Evolutionary conservation across 2,888 invertebrate genomes (phyloP).

Genomic region (Hermaeophaga mercurialis): DNA sequence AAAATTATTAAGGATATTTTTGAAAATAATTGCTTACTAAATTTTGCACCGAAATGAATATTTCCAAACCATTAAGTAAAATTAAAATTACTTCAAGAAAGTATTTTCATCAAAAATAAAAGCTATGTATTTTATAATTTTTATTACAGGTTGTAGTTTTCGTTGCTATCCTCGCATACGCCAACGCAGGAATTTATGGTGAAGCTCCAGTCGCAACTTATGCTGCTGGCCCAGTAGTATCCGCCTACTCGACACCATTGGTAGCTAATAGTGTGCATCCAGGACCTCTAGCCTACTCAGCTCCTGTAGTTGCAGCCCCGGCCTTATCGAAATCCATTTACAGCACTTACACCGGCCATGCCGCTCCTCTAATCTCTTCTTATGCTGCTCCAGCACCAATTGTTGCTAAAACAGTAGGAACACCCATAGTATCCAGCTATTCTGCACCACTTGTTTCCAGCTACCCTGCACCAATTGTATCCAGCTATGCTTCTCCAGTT

Average conservation of each 20-base stretch:
- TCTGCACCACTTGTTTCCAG: constrained; percentile 36
- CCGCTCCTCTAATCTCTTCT: constrained; percentile 59
- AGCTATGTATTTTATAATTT: neutral
- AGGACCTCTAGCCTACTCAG: constrained; percentile 4
- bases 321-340: neutral
- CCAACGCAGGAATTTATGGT: too few relatives aligned
- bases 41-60: too few relatives aligned
- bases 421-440: too few relatives aligned
- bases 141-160: constrained; percentile 55
- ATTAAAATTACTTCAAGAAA: neutral
- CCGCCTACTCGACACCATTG: constrained; percentile 34
- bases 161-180: constrained; percentile 64
- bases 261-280: neutral
- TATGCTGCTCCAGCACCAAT: constrained; percentile 49
- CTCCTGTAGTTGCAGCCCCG: neutral
- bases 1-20: too few relatives aligned
- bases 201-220: constrained; percentile 44
- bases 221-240: constrained; percentile 54
- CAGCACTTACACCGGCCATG: constrained; percentile 63
- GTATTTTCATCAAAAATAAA: neutral
- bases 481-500: constrained; percentile 45
- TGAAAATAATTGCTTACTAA: too few relatives aligned
- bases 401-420: constrained; percentile 53
- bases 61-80: too few relatives aligned
- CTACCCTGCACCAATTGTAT: constrained; percentile 52